Evolutionary conservation across 2,113 vertebrate species (phyloP), one percentile per base, ranked within the genome.

Genomic region (Coptodon rendalli): DNA sequence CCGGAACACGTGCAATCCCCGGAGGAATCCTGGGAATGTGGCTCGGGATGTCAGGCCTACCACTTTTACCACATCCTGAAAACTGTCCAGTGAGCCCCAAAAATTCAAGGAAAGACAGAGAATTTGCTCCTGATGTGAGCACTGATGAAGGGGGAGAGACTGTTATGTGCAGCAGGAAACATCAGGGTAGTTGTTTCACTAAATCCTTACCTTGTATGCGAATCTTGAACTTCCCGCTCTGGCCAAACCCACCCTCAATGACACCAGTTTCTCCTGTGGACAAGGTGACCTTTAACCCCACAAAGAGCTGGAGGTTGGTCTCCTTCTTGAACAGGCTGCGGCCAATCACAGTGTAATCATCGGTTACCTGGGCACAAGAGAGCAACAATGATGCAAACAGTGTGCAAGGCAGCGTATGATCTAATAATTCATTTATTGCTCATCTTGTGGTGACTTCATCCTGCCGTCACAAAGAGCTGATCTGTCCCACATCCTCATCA

Each of bases 301-400:
- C 96, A 29, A 99, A 99, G 48, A 99, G 97, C 94, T 99, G 98
- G 81, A 99, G 97, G 96, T 99, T 99, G 61, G 98, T 99, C 94
- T 99, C 98, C 92, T 99, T 99, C 95, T 99, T 99, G 95, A 99
- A 99, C 85, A 99, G 94, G 0, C 96, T 99, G 50, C 98, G 98
- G 81, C 99, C 98, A 24, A 99, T 99, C 91, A 99, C 97, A 0
- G 96, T 97, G 93, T 97, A 97, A 94, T 99, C 98, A 5, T 99
- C 98, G 4, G 97, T 97, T 54, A 97, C 97, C 98, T 99, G 93
- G 86, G 34, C 56, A 85, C 14, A 63, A 81, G 59, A 52, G 31
- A 87, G 56, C 31, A 4, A 24, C 10, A 76, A 83, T 16, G 34
- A 54, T n/a, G 16, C 14, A 45, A 50, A 87, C 14, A 22, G 68